Evolutionary conservation across 2,888 invertebrate species (phyloP), one percentile per base, ranked within the genome.

Genomic region (Agriopis leucophaearia): DNA sequence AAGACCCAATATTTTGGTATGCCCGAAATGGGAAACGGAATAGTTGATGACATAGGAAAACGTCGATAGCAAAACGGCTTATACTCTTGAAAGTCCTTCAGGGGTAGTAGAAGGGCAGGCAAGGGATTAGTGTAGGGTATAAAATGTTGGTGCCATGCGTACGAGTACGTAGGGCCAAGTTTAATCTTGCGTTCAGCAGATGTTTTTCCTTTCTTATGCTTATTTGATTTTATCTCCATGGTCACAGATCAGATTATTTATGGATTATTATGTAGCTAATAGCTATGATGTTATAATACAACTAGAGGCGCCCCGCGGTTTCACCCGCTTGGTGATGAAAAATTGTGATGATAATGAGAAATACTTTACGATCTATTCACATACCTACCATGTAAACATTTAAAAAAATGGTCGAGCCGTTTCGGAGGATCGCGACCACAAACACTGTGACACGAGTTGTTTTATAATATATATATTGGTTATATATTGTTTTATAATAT

Each of bases 101-200:
- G 38, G 35, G 58, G 58, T 58, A 48, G 38, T 58, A 48, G 58
- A 48, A 58, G 47, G 47, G 48, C 36, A 12, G 42, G 13, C 18
- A n/a, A 15, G 47, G 58, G 47, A 48, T 58, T 58, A 58, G 58
- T 48, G 15, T 16, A 18, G 47, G 58, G 38, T 38, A 38, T 38
- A 38, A 38, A 57, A 45, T 57, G 45, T 57, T 57, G 2, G 35
- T 57, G n/a, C 10, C 35, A 12, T 9, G 44, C 15, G 48, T 47
- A 27, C 15, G 44, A 12, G 48, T 47, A 27, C 15, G 15, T 9
- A 47, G 27, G 27, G 18, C 18, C 42, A 27, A 13, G 18, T 16
- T 16, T 16, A 54, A 54, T 15, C 54, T 40, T 15, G 18, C 13
- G 27, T 44, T 13, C 18, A 15, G 35, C 7, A 13, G 50, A 50